Base-by-base conservation (phyloP, 2,797 vertebrate genomes). In the Siniperca undulata region DNA sequence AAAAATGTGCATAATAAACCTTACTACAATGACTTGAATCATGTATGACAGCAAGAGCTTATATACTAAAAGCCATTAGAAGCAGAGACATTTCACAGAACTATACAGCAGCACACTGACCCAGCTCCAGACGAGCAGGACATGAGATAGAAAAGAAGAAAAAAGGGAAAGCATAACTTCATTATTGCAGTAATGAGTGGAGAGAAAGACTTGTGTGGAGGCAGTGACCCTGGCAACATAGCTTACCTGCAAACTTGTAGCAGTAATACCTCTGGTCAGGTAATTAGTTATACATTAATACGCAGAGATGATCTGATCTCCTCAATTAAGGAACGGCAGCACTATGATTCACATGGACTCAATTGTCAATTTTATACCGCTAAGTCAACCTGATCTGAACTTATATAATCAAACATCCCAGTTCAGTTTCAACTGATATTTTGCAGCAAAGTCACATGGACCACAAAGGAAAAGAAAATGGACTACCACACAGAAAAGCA, bases 241-340 rank as follows among this genome's bases (percentile, higher is more conserved):
- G 89, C 86, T 92, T 93, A 95, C 94, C 94, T 95, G 95, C 89
- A 87, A 85, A 94, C 87, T 58, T 83, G 89, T 90, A 91, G 91
- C 84, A 85, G 81, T 95, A 95, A 95, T 93, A 94, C 87, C 86
- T 90, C 88, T 91, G 85, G 95, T 95, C 94, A 94, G 93, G 92
- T 92, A 92, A 95, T 96, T 95, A 95, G 92, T 94, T 93, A 92
- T 83, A 84, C 92, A 93, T 95, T 95, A 95, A 95, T 94, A 94
- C 83, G 48, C 87, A 86, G 80, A 86, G 85, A 91, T 93, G 91
- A 95, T 95, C 89, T 89, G 88, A 95, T 94, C 93, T 93, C 78
- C 76, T 88, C 86, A 90, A 92, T 94, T 93, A 93, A 84, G 83
- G 72, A 55, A 78, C 44, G 5, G 72, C 82, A 75, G 80, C 11